phyloP scores from a whole-genome alignment of 2,113 vertebrate genomes.

The Agapornis roseicollis region DNA sequence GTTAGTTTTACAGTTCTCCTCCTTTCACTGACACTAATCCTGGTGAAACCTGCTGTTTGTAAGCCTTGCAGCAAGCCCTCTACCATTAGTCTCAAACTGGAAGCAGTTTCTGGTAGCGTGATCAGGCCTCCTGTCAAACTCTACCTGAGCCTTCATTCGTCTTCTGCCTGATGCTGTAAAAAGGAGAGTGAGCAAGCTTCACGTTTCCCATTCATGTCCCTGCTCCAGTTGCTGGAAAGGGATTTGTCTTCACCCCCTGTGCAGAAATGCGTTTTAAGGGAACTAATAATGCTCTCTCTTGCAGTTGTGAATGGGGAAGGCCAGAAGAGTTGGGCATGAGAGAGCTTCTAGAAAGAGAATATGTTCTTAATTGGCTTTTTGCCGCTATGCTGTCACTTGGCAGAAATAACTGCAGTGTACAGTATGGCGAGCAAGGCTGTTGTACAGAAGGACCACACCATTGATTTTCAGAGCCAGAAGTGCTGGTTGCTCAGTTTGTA shows the following conservation, averaged over 20 bases:
- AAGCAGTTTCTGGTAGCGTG: not conserved
- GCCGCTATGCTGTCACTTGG: not conserved
- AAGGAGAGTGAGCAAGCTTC: not conserved
- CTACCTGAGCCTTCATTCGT: not conserved
- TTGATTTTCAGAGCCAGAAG: not conserved
- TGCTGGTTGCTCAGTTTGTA: not conserved
- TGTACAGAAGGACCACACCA: not conserved
- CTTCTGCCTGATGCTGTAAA: not conserved
- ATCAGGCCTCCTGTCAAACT: not conserved
- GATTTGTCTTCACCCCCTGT: not conserved
- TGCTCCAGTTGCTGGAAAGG: not conserved
- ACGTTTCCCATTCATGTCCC: not conserved
- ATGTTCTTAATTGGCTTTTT: not conserved
- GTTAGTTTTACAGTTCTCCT: not conserved
- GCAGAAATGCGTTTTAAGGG: not conserved
- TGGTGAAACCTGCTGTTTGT: not conserved
- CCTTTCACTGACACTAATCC: not conserved
- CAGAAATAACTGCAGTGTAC: not conserved
- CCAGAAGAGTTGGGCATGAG: not conserved
- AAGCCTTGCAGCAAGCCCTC: not conserved
- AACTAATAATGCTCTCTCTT: constrained; percentile 3
- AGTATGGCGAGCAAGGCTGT: not conserved
- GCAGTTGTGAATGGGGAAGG: not conserved
- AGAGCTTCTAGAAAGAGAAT: not conserved
- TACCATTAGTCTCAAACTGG: not conserved